phyloP scores from a whole-genome alignment of 2,888 invertebrate genomes.

The Xestia c-nigrum region DNA sequence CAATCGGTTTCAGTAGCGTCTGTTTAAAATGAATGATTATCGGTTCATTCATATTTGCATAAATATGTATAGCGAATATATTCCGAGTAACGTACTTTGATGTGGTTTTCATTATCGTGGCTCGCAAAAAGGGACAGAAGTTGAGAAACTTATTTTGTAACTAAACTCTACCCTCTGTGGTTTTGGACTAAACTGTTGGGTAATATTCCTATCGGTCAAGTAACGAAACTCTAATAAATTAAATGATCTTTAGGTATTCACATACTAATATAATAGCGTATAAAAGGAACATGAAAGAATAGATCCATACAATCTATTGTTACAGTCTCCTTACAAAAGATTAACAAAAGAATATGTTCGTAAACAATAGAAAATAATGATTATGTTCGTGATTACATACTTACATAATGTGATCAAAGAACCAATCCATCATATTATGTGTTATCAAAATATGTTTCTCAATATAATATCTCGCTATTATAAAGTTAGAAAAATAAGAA shows the following conservation, averaged over 20 bases:
- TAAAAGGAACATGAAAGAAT: constrained; percentile 60
- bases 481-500: background rate
- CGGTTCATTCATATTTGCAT: constrained; percentile 19
- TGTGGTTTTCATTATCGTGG: constrained; percentile 48
- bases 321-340: constrained; percentile 60
- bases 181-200: background rate
- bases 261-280: constrained; percentile 37
- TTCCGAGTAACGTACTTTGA: constrained; percentile 22
- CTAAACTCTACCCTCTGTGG: constrained; percentile 1
- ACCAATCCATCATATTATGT: constrained; percentile 44
- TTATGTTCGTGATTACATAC: constrained; percentile 40
- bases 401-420: constrained; percentile 34
- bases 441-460: constrained; percentile 12
- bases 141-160: constrained; percentile 33
- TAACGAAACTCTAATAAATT: constrained; percentile 46
- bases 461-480: background rate
- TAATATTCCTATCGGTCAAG: constrained; percentile 16
- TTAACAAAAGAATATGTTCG: constrained; percentile 65
- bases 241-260: constrained; percentile 38
- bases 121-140: constrained; percentile 9
- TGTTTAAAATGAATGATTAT: constrained; percentile 42
- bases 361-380: constrained; percentile 64
- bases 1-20: constrained; percentile 26
- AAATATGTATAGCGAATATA: constrained; percentile 30
- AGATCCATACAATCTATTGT: constrained; percentile 64